Evolutionary conservation across 1,140 invertebrate genomes (phyloP).

Genomic region (Drosophila aff.): DNA sequence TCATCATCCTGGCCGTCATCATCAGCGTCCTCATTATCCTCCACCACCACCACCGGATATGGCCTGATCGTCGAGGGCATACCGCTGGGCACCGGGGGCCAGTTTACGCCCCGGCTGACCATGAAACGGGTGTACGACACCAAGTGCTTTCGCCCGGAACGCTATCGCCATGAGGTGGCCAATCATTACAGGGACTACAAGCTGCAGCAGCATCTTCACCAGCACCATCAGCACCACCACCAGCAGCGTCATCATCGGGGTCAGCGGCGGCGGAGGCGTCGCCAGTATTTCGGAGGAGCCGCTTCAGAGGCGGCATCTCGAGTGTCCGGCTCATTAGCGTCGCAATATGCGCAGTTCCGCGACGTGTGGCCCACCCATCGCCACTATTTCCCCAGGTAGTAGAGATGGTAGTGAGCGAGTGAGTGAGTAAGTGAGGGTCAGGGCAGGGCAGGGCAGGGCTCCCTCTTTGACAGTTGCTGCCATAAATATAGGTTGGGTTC

Average conservation of each 20-base stretch:
- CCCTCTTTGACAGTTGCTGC: conserved; percentile 36
- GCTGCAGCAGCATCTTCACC: conserved; percentile 49
- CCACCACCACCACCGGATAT: not conserved
- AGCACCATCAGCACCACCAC: conserved; percentile 15
- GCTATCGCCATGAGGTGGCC: conserved; percentile 76
- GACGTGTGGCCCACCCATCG: conserved; percentile 65
- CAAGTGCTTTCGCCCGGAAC: conserved; percentile 61
- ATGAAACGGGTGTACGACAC: conserved; percentile 70
- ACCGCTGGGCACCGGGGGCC: conserved; percentile 52
- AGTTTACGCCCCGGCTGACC: conserved; percentile 54
- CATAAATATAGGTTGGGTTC: conserved; percentile 53
- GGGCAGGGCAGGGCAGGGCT: not conserved
- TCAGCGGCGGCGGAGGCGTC: conserved; percentile 9
- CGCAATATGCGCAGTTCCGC: conserved; percentile 52
- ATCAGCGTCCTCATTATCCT: not conserved
- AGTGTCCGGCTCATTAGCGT: conserved; percentile 40
- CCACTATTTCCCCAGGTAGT: conserved; percentile 77
- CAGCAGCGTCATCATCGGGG: conserved; percentile 14
- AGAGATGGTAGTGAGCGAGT: not conserved
- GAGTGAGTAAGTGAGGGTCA: no score
- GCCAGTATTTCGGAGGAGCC: not conserved
- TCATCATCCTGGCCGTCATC: conserved; percentile 14
- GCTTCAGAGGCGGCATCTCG: conserved; percentile 1
- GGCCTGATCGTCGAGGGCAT: conserved; percentile 51
- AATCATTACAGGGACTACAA: conserved; percentile 83